Evolutionary conservation across 2,113 vertebrate genomes (phyloP), one percentile per base, ranked within the genome.

Genomic region (Pseudois nayaur): DNA sequence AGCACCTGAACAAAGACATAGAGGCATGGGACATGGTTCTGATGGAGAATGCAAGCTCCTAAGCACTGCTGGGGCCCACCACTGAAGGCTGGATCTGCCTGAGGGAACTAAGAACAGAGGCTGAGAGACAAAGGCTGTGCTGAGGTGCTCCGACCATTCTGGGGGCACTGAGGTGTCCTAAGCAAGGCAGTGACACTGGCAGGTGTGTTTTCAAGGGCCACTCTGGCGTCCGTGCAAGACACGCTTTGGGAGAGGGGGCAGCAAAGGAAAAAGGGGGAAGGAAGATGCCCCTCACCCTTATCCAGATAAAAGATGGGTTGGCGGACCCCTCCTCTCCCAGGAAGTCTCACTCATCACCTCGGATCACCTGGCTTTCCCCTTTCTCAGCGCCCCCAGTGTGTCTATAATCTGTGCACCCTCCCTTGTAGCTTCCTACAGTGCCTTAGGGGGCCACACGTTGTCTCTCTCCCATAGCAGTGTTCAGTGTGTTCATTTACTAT

Each of bases 31-130:
- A 17, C 17, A 2, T 50, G 3, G 8, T 12, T 48, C 7, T 23
- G 45, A 21, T 15, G 57, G 67, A 57, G 36, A 23, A 27, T 5
- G 14, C 27, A 54, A 27, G 43, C 40, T 23, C 27, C 17, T 5
- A 27, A 74, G 52, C 21, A 3, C 5, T 1, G 14, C 16, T 36
- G 25, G 48, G 5, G 23, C 19, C 5, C 10, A 3, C 7, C 1
- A 29, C 92, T 45, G 17, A 16, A 16, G 25, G 55, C 76, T 89
- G 36, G 9, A 7, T 50, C 78, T 15, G 23, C 92, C 19, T 3
- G 7, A 3, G 0, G 7, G 45, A 9, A 19, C 6, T 9, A 13
- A 87, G 57, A 84, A 52, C 45, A 55, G 40, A 29, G 17, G 27
- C 50, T 14, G 0, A 29, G 15, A 6, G 25, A 31, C 29, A 13